Conservation (phyloP, 2,888 invertebrate genomes). For the Patella pellucida region DNA sequence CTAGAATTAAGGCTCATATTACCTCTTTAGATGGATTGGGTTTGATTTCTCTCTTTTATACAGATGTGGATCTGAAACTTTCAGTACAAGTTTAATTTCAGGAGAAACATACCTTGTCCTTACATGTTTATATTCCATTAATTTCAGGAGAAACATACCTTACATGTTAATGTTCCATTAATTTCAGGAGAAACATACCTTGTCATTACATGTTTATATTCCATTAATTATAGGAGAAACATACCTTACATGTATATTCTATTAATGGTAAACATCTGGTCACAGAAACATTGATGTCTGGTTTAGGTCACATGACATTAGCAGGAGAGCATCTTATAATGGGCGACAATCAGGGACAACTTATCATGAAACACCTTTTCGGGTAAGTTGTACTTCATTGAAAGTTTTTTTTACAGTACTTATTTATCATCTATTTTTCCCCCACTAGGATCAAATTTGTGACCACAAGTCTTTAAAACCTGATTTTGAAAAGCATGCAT, state of each 20-base stretch:
- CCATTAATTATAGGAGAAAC: conserved; percentile 47
- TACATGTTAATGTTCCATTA: conserved; percentile 60
- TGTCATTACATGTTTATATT: neutral
- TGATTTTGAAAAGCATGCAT: too few relatives aligned
- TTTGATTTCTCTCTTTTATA: conserved; percentile 11
- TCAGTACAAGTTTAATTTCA: too few relatives aligned
- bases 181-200: conserved; percentile 28
- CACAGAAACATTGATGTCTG: conserved; percentile 48
- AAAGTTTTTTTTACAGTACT: too few relatives aligned
- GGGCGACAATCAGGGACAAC: conserved; percentile 66
- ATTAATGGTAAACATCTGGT: conserved; percentile 68
- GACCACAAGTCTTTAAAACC: too few relatives aligned
- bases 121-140: too few relatives aligned
- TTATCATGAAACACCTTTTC: conserved; percentile 67
- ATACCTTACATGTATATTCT: conserved; percentile 66
- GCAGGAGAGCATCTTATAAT: conserved; percentile 65
- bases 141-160: too few relatives aligned
- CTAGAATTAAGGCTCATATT: too few relatives aligned
- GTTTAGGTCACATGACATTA: conserved; percentile 64
- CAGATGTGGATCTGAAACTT: too few relatives aligned
- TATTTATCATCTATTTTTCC: too few relatives aligned
- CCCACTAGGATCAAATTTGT: too few relatives aligned
- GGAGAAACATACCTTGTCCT: too few relatives aligned
- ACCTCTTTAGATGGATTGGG: neutral
- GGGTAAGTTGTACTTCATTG: conserved; percentile 53